Percentiles rank a stretch among this genome's conserved stretches.
Evolutionary conservation across 2,797 vertebrate genomes (phyloP).

Genomic region (Miichthys miiuy): DNA sequence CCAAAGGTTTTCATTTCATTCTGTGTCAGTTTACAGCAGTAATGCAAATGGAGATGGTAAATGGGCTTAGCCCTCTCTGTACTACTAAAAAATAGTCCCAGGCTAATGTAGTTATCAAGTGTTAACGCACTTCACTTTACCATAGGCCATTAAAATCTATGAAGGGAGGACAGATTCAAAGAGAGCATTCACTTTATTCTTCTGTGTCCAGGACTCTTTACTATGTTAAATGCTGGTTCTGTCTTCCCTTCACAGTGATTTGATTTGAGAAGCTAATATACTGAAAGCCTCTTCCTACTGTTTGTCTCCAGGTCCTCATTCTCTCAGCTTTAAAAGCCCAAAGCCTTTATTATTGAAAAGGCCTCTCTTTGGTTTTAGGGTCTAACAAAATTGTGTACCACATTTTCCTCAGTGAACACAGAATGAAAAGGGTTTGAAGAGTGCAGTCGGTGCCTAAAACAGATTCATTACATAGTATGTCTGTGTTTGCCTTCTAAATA

Average conservation of each 20-base stretch:
- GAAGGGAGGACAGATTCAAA: slow-evolving; percentile 65
- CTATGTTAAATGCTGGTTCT: slow-evolving; percentile 67
- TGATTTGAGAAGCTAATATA: slow-evolving; percentile 83
- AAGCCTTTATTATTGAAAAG: slow-evolving; percentile 72
- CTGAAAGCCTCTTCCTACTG: slow-evolving; percentile 75
- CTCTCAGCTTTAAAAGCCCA: slow-evolving; percentile 75
- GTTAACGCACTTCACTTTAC: slow-evolving; percentile 72
- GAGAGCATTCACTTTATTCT: slow-evolving; percentile 67
- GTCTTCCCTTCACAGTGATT: slow-evolving; percentile 73
- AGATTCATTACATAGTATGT: slow-evolving; percentile 59
- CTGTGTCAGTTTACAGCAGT: slow-evolving; percentile 54
- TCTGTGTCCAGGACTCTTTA: slow-evolving; percentile 62
- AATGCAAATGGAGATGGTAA: slow-evolving; percentile 64
- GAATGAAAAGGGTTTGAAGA: slow-evolving; percentile 65
- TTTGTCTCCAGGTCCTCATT: slow-evolving; percentile 66
- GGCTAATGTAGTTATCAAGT: slow-evolving; percentile 69
- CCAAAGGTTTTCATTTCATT: slow-evolving; percentile 68
- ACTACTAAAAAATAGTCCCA: slow-evolving; percentile 52
- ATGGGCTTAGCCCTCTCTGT: slow-evolving; percentile 58
- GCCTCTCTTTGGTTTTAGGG: slow-evolving; percentile 68
- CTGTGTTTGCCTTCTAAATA: slow-evolving; percentile 57
- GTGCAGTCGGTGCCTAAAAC: slow-evolving; percentile 45
- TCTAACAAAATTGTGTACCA: slow-evolving; percentile 56
- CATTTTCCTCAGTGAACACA: slow-evolving; percentile 52
- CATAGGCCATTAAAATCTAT: slow-evolving; percentile 68